phyloP scores from a whole-genome alignment of 1,140 invertebrate genomes.

The Pristionchus pacificus region DNA sequence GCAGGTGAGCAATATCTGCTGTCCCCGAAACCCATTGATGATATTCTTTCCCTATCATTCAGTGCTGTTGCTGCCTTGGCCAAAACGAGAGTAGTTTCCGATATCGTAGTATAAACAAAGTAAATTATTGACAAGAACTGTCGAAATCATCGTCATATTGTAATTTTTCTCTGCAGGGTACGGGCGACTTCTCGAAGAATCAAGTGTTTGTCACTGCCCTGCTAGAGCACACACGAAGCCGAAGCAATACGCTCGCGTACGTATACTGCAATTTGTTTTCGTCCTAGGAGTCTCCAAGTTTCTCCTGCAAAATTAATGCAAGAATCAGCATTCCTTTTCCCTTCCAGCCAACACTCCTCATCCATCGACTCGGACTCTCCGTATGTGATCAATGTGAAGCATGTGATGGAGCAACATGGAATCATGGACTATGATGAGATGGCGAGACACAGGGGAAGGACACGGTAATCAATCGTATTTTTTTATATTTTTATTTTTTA shows the following conservation, averaged over 20 bases:
- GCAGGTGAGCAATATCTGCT: too few species aligned
- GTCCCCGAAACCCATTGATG: background rate
- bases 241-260: constrained; percentile 11
- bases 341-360: background rate
- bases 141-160: background rate
- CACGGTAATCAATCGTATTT: too few species aligned
- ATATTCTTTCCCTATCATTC: background rate
- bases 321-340: background rate
- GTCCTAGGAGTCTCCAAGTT: background rate
- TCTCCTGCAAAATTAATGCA: background rate
- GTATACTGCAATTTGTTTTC: background rate
- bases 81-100: constrained; percentile 3
- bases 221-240: constrained; percentile 24
- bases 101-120: background rate
- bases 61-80: background rate
- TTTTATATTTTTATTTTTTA: too few species aligned
- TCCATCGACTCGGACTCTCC: background rate
- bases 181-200: constrained; percentile 21
- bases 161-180: background rate
- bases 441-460: background rate
- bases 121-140: too few species aligned
- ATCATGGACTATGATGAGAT: constrained; percentile 17
- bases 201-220: constrained; percentile 26
- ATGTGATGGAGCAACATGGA: constrained; percentile 16
- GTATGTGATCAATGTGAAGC: too few species aligned